Conservation (phyloP, 1,140 invertebrate genomes). For the Drosophila gunungcola region DNA sequence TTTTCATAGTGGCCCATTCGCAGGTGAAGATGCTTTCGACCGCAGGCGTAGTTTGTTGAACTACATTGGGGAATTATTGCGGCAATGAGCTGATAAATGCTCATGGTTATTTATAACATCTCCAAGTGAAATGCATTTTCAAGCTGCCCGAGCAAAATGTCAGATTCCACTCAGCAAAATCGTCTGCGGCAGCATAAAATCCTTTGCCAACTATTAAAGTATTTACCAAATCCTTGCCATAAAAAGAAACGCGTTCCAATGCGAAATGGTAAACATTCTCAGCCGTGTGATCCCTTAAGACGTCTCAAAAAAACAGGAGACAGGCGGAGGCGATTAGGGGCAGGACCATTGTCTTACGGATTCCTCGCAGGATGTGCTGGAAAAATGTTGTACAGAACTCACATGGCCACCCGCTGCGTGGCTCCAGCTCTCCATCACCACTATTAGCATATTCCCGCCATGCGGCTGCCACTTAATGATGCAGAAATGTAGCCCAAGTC, state of each 20-base stretch:
- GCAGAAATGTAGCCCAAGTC: conserved; percentile 67
- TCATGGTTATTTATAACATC: conserved; percentile 38
- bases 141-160: not conserved
- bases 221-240: conserved; percentile 34
- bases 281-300: conserved; percentile 40
- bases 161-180: not conserved
- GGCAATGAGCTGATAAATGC: conserved; percentile 15
- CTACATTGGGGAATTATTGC: conserved; percentile 38
- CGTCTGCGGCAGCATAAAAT: conserved; percentile 13
- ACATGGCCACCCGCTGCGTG: conserved; percentile 39
- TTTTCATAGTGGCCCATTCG: conserved; percentile 18
- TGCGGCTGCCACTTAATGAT: conserved; percentile 73
- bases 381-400: conserved; percentile 34
- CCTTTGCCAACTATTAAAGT: conserved; percentile 45
- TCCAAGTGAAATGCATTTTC: conserved; percentile 20
- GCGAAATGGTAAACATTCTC: conserved; percentile 42
- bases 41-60: conserved; percentile 35
- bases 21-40: conserved; percentile 3
- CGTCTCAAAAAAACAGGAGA: not conserved
- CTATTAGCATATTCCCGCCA: conserved; percentile 73
- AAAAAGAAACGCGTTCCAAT: conserved; percentile 31
- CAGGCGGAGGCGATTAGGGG: conserved; percentile 6
- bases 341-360: conserved; percentile 23
- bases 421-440: conserved; percentile 16
- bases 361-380: conserved; percentile 7